Base-by-base conservation (phyloP, 2,888 invertebrate species). In the Agrenia bidenticulata region DNA sequence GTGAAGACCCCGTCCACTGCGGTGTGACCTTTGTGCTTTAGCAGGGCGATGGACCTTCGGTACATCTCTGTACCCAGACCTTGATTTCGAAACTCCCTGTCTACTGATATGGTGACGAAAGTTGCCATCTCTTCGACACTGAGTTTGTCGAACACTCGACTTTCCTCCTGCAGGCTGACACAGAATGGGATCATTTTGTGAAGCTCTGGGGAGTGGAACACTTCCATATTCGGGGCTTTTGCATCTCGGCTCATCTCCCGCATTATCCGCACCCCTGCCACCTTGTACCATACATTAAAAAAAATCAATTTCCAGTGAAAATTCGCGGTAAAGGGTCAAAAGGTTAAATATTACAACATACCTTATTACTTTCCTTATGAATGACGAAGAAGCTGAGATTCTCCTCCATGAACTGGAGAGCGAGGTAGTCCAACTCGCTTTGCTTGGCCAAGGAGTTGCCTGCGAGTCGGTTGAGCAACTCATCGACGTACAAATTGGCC, bases 1-100 rank as follows among this genome's bases (percentile, higher is more conserved):
- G 70, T 60, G 58, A 73, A 73, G 19, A 53, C 60, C 54, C 70
- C 70, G 49, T 69, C 66, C 11, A 70, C 69, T 1, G 68, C 61
- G 21, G 59, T 61, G 51, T 64, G 68, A 19, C 70, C 73, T 42
- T 70, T 70, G 11, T 64, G 57, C 50, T 67, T 73, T 17, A 73
- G 62, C 45, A 73, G 60, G 1, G 61, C 56, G 1, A 70, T 17
- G 1, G 66, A 61, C 41, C 73, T 41, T n/a, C 53, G 27, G 57
- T 70, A 73, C 67, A 70, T 65, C 51, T 73, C 73, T 1, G 66
- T 63, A 11, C 67, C 70, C n/a, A 73, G 61, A 17, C 70, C 70
- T 42, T 69, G 67, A 39, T 64, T 61, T 19, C 69, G 63, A 26
- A 65, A 69, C 42, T 69, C 67, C 39, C 51, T 45, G 24, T 61